Conservation (phyloP, 2,113 vertebrate genomes). For the Hippocampus zosterae region DNA sequence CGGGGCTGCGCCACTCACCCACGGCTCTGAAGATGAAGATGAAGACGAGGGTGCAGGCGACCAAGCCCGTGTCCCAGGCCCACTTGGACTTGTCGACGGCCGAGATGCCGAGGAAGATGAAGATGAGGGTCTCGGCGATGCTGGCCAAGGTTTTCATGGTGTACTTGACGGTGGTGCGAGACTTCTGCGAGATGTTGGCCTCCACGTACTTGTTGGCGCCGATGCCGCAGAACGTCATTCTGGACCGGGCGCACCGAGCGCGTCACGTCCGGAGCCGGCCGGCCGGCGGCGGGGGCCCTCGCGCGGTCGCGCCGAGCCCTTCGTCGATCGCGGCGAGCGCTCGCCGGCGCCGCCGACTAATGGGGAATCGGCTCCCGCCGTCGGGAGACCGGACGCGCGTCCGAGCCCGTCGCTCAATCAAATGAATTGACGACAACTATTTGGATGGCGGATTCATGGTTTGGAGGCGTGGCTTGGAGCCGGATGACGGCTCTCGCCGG, state of each 20-base stretch:
- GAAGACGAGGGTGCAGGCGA: slow-evolving; percentile 90
- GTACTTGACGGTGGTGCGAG: slow-evolving; percentile 93
- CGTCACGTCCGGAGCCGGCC: no score
- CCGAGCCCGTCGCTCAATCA: no score
- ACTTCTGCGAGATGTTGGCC: slow-evolving; percentile 97
- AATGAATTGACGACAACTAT: no score
- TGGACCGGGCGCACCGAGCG: slow-evolving; percentile 34
- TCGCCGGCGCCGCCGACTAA: no score
- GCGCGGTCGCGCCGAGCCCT: no score
- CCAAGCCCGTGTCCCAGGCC: slow-evolving; percentile 93
- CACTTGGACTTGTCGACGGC: slow-evolving; percentile 95
- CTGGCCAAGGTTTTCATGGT: slow-evolving; percentile 97
- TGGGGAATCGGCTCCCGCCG: no score
- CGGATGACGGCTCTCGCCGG: no score
- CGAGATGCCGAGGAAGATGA: slow-evolving; percentile 94
- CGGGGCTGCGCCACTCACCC: slow-evolving; percentile 71
- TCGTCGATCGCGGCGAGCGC: no score
- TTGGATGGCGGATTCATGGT: no score
- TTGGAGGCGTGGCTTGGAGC: no score
- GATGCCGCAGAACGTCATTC: slow-evolving; percentile 93
- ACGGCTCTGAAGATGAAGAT: slow-evolving; percentile 90
- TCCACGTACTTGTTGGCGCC: slow-evolving; percentile 97
- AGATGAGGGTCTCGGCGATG: slow-evolving; percentile 95
- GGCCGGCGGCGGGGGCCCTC: no score
- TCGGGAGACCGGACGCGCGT: no score